phyloP scores from a whole-genome alignment of 2,797 vertebrate genomes.

The Lepus townsendii region DNA sequence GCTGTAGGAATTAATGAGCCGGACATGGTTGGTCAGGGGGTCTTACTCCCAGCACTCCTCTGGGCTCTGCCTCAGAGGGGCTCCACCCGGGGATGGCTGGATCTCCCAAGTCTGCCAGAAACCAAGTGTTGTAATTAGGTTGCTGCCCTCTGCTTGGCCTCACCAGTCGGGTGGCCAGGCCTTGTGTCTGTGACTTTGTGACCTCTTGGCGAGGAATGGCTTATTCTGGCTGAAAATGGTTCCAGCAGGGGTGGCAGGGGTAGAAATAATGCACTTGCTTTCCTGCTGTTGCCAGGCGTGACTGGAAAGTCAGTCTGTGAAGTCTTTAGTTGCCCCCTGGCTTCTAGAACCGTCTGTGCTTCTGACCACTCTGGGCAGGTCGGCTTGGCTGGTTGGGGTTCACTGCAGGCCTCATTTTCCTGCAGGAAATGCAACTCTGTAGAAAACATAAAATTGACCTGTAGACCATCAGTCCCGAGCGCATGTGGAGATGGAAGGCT shows the following conservation, averaged over 20 bases:
- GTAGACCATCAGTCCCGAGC: conserved; percentile 39
- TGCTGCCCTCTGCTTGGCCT: background rate
- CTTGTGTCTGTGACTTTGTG: background rate
- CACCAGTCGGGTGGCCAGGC: background rate
- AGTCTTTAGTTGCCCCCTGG: background rate
- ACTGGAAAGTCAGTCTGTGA: background rate
- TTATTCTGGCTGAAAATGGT: background rate
- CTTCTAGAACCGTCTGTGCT: background rate
- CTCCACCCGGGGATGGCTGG: background rate
- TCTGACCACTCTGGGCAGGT: background rate
- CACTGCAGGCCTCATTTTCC: background rate
- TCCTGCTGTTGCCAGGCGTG: background rate
- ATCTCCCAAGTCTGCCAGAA: conserved; percentile 30
- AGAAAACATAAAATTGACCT: conserved; percentile 50
- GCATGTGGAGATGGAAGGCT: conserved; percentile 31
- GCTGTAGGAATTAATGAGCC: background rate
- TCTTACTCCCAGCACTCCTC: background rate
- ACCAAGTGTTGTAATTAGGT: background rate
- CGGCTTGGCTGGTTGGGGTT: background rate
- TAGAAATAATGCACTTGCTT: background rate
- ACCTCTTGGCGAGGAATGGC: background rate
- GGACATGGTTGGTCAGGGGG: background rate
- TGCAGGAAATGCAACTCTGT: conserved; percentile 38
- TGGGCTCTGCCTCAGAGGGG: background rate
- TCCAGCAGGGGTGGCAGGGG: background rate